Base-by-base conservation (phyloP, 2,888 invertebrate species). In the Apomyelois bistriatella region DNA sequence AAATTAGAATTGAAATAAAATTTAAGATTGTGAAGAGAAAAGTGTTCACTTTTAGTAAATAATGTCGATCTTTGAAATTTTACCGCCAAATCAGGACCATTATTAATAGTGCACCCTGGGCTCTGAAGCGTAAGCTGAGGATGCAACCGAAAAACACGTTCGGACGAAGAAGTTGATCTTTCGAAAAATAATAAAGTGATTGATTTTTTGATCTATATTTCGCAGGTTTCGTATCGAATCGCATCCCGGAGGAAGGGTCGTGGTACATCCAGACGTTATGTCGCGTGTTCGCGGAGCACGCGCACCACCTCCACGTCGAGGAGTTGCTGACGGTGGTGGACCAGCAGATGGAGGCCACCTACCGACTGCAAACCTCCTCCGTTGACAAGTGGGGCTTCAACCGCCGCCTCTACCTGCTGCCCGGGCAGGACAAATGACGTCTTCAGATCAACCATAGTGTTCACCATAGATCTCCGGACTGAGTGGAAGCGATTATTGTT, bases 221-320 rank as follows among this genome's bases (percentile, higher is more conserved):
- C 62, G 7, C 72, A 93, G 93, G 93, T 3, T 91, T 86, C 68
- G 86, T 87, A 60, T 92, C 95, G 0, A 88, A 92, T 70, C 91
- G 95, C 53, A 92, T 94, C 79, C 68, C 75, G 4, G 58, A 74
- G 22, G 62, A 65, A 6, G 95, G 95, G 16, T 93, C 94, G 41
- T 95, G 94, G 94, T 95, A 94, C 79, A 93, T 95, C 65, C 93
- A 93, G 76, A 88, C 88, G 58, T 82, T 95, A 65, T 94, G 94
- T 77, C 78, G 92, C 62, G 90, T 93, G 63, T 93, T 95, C 76
- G 93, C 93, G 60, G 81, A 87, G 61, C 88, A 93, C 72, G 94
- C 94, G 10, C 92, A 93, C 74, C 84, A 93, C 66, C 87, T 82
- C 28, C 90, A 94, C 73, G 82, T 95, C 36, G 94, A 94, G 74